Conservation (phyloP, 2,888 invertebrate genomes). For the Lottia scabra region DNA sequence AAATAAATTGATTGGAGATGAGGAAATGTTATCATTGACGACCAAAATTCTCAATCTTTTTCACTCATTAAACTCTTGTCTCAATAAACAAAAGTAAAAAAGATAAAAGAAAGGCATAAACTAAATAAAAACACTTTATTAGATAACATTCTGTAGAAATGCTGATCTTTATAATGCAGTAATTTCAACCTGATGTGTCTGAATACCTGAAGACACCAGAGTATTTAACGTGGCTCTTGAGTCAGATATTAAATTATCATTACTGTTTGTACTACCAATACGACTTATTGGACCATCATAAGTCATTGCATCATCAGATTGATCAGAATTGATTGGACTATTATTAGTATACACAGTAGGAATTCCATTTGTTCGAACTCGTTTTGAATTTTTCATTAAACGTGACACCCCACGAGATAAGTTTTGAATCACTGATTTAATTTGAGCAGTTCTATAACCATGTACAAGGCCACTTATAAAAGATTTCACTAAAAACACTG, state of each 20-base stretch:
- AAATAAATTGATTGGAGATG: no score
- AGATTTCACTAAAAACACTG: slow-evolving; percentile 46
- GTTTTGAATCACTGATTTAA: slow-evolving; percentile 35
- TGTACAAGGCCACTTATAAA: slow-evolving; percentile 48
- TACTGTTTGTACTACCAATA: not conserved
- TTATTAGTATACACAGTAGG: not conserved
- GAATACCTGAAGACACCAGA: not conserved
- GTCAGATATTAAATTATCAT: not conserved
- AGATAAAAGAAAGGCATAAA: no score
- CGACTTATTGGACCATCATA: not conserved
- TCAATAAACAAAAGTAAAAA: no score
- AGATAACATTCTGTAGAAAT: no score
- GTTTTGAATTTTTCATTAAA: slow-evolving; percentile 8
- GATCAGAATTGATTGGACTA: not conserved
- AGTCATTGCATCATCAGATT: not conserved
- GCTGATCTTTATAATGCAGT: not conserved
- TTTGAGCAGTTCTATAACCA: slow-evolving; percentile 42
- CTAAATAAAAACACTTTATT: no score
- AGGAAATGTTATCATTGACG: no score
- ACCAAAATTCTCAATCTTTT: no score
- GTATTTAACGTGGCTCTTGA: not conserved
- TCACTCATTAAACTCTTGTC: no score
- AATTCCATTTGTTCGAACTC: not conserved
- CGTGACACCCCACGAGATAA: slow-evolving; percentile 17
- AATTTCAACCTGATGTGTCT: not conserved